Percentiles rank a stretch among this genome's conserved stretches.
phyloP scores from a whole-genome alignment of 1,140 invertebrate species.

The Megalonaias nervosa region DNA sequence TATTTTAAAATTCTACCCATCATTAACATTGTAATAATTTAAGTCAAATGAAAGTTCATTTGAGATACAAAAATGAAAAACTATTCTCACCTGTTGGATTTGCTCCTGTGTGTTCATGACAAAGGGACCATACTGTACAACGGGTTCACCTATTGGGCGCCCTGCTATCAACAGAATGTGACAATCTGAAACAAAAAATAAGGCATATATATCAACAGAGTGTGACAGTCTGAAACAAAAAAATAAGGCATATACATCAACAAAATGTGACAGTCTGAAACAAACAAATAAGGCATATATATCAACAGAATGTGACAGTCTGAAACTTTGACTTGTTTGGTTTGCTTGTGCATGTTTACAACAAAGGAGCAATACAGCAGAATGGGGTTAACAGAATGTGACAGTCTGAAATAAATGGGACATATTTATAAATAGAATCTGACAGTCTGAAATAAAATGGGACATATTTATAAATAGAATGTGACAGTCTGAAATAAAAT shows the following conservation, averaged over 20 bases:
- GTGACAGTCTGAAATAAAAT: too few relatives aligned
- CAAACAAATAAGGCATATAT: not conserved
- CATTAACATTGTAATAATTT: too few relatives aligned
- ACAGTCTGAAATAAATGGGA: too few relatives aligned
- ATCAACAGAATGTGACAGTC: slow-evolving; percentile 4
- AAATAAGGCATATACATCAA: not conserved
- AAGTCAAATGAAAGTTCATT: too few relatives aligned
- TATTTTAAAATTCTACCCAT: too few relatives aligned
- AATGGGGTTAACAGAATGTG: slow-evolving; percentile 11
- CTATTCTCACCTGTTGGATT: slow-evolving; percentile 57
- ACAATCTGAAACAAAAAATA: slow-evolving; percentile 20
- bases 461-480: too few relatives aligned
- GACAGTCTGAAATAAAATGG: not conserved
- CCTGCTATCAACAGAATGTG: slow-evolving; percentile 32
- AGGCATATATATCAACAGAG: too few relatives aligned
- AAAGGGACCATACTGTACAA: slow-evolving; percentile 62
- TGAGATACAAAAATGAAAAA: not conserved
- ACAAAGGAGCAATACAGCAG: slow-evolving; percentile 65
- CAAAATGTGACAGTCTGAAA: slow-evolving; percentile 16
- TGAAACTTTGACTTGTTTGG: slow-evolving; percentile 54
- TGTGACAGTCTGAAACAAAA: slow-evolving; percentile 20
- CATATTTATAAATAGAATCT: too few relatives aligned
- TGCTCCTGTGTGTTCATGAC: slow-evolving; percentile 70
- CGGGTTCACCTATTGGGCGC: slow-evolving; percentile 30
- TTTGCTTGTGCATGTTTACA: slow-evolving; percentile 69